phyloP scores from a whole-genome alignment of 2,888 invertebrate species.

The Bimastos eiseni region DNA sequence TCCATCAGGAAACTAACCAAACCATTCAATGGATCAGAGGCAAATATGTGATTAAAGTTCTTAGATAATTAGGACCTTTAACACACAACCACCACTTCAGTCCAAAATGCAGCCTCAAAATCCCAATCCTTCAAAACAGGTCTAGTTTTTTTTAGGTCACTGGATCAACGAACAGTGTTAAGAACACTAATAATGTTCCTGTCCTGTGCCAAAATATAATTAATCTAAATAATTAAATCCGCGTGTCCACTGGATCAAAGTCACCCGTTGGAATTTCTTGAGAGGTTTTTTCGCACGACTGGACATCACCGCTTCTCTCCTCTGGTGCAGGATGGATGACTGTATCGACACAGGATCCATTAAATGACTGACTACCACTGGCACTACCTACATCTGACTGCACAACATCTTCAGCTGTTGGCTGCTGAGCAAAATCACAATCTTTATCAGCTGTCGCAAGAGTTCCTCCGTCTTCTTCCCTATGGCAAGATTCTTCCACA shows the following conservation, averaged over 20 bases:
- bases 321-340: background rate
- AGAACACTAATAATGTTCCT: background rate
- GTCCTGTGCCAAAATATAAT: background rate
- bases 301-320: background rate
- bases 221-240: background rate
- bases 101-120: background rate
- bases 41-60: background rate
- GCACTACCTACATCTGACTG: background rate
- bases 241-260: background rate
- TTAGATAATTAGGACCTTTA: background rate
- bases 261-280: background rate
- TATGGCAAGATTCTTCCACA: background rate
- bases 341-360: background rate
- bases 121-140: background rate
- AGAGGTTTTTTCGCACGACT: background rate
- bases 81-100: background rate
- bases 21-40: background rate
- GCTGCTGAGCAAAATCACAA: background rate
- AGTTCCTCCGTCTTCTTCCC: background rate
- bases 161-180: no score
- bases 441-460: background rate
- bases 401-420: background rate
- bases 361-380: background rate
- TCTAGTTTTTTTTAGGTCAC: background rate
- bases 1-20: background rate